A percentile compares a stretch with the other conserved stretches of the same genome.
phyloP scores from a whole-genome alignment of 2,797 vertebrate species.

The Typhlichthys eigenmanni region DNA sequence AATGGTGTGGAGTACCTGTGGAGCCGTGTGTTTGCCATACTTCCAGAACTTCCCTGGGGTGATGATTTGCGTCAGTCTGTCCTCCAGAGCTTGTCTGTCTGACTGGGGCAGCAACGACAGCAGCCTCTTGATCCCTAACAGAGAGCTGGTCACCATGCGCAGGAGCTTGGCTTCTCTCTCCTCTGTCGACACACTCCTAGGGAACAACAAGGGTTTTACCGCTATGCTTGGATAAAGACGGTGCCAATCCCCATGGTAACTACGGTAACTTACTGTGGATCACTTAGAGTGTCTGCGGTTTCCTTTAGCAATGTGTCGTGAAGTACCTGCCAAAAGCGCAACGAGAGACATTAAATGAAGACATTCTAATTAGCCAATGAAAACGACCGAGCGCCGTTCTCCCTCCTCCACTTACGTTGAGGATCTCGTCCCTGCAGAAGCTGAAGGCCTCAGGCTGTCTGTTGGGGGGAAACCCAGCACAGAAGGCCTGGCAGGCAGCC shows the following conservation, averaged over 20 bases:
- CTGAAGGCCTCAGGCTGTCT: slow-evolving; percentile 93
- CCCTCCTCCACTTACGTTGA: slow-evolving; percentile 80
- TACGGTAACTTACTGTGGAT: slow-evolving; percentile 86
- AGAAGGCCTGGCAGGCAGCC: slow-evolving; percentile 88
- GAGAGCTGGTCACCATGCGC: slow-evolving; percentile 90
- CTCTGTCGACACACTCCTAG: slow-evolving; percentile 89
- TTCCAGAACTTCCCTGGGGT: slow-evolving; percentile 94
- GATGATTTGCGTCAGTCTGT: slow-evolving; percentile 79
- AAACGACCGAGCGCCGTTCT: neutral
- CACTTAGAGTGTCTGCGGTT: slow-evolving; percentile 91
- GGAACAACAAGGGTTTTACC: slow-evolving; percentile 28
- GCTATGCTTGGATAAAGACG: neutral
- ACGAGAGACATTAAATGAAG: neutral
- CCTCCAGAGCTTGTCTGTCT: slow-evolving; percentile 79
- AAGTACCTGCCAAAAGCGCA: slow-evolving; percentile 78
- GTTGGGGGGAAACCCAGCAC: slow-evolving; percentile 89
- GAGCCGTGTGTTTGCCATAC: slow-evolving; percentile 86
- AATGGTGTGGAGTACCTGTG: slow-evolving; percentile 78
- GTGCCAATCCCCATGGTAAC: slow-evolving; percentile 1
- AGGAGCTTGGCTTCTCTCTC: slow-evolving; percentile 92
- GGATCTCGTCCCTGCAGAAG: slow-evolving; percentile 95
- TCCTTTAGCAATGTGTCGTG: slow-evolving; percentile 94
- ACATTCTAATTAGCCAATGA: neutral
- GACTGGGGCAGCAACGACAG: slow-evolving; percentile 80
- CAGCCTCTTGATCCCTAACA: slow-evolving; percentile 91